A percentile compares a stretch with the other conserved stretches of the same genome.
Evolutionary conservation across 2,888 invertebrate species (phyloP).

Genomic region (Drosophila birchii): DNA sequence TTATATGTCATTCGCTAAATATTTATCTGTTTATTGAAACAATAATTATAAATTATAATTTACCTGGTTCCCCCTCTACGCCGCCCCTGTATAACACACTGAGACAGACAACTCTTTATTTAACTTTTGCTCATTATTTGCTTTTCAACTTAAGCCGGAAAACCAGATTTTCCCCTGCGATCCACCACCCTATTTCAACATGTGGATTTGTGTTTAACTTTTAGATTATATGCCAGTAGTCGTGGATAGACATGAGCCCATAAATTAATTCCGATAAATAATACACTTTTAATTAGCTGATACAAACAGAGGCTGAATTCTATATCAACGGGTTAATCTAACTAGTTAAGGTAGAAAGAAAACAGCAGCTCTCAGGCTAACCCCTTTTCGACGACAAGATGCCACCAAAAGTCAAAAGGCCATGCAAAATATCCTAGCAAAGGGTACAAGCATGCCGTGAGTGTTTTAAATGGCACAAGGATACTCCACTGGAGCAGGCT

Average conservation of each 20-base stretch:
- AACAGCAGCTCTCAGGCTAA: background rate
- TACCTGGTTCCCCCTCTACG: background rate
- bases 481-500: slow-evolving; percentile 42
- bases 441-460: slow-evolving; percentile 53
- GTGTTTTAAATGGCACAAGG: slow-evolving; percentile 71
- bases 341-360: slow-evolving; percentile 16
- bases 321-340: slow-evolving; percentile 28
- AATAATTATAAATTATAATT: too few relatives aligned
- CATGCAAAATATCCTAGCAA: slow-evolving; percentile 32
- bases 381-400: slow-evolving; percentile 11
- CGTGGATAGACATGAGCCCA: slow-evolving; percentile 49
- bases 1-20: too few relatives aligned
- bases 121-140: slow-evolving; percentile 53
- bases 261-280: slow-evolving; percentile 72
- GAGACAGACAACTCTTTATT: slow-evolving; percentile 33
- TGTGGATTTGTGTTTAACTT: slow-evolving; percentile 60
- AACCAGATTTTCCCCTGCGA: slow-evolving; percentile 60
- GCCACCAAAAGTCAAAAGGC: slow-evolving; percentile 42
- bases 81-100: slow-evolving; percentile 20
- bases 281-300: slow-evolving; percentile 79
- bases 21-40: too few relatives aligned
- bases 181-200: slow-evolving; percentile 1
- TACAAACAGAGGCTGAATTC: background rate
- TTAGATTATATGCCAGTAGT: slow-evolving; percentile 57
- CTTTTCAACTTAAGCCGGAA: slow-evolving; percentile 58